phyloP scores from a whole-genome alignment of 1,140 invertebrate species.

The Phymastichus coffea region DNA sequence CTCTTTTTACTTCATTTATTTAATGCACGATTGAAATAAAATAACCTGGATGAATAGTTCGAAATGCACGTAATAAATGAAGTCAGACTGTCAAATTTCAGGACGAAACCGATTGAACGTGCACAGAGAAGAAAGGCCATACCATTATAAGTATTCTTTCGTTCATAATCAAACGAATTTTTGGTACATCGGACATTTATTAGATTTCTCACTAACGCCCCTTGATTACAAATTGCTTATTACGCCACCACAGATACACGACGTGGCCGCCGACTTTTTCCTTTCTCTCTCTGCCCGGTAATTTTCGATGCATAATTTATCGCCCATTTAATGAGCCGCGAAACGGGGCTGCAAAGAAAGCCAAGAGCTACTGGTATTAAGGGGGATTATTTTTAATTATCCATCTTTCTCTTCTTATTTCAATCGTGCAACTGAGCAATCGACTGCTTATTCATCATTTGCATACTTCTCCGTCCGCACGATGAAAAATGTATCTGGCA shows the following conservation, averaged over 20 bases:
- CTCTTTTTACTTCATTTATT: neutral
- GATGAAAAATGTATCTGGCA: no score
- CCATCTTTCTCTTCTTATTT: conserved; percentile 28
- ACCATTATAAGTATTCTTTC: no score
- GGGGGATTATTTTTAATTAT: conserved; percentile 58
- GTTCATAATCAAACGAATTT: no score
- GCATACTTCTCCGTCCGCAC: no score
- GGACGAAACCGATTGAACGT: no score
- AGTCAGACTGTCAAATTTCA: no score
- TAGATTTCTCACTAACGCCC: conserved; percentile 50
- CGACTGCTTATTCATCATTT: conserved; percentile 10
- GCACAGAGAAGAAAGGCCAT: no score
- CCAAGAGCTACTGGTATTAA: conserved; percentile 45
- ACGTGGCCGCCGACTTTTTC: conserved; percentile 35
- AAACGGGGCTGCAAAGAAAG: conserved; percentile 45
- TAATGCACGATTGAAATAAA: no score
- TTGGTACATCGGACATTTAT: conserved; percentile 38
- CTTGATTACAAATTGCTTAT: conserved; percentile 59
- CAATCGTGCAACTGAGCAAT: conserved; percentile 11
- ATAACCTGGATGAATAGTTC: no score
- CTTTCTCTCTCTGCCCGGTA: conserved; percentile 41
- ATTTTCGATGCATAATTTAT: conserved; percentile 60
- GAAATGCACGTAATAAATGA: no score
- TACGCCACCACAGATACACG: conserved; percentile 51
- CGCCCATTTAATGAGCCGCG: conserved; percentile 57